Evolutionary conservation across 92 coral and sea anemone genomes (phyloP), one percentile per base, ranked within the genome.

Genomic region (Paramuricea clavata): DNA sequence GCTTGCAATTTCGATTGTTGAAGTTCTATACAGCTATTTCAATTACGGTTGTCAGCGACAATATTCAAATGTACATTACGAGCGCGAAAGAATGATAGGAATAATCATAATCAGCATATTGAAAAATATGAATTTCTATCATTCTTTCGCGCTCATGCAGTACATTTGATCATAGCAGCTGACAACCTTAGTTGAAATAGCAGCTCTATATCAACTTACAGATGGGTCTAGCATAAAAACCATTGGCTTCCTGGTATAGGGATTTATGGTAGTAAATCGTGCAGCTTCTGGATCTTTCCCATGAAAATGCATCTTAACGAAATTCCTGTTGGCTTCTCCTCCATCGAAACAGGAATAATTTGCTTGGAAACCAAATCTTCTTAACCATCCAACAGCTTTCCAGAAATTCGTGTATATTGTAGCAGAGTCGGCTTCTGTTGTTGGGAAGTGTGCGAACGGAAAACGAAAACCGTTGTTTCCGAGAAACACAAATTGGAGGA

Each of bases 381-480:
- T 32, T 3, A 90, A 57, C 75, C 76, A 74, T 7, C 49, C 69
- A 42, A 87, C 93, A 12, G 93, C 91, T 33, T 87, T 52, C 93
- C 91, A 90, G 64, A 82, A 90, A 16, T 43, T 19, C 21, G 71
- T 42, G 44, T 87, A 90, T 22, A 86, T 34, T 3, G 91, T 19
- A 0, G 88, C 76, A 15, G 81, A 73, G 17, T 87, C 88, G 5
- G 76, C 91, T 32, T 90, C 86, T 70, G 52, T 90, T 5, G 92
- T 87, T 25, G 94, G 92, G 2, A 42, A 91, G 36, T 91, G 94
- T 12, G 89, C 82, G 75, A 91, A 91, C 9, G 94, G 94, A 68
- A 87, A 87, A 13, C 91, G 49, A 78, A 92, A 92, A 0, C 92
- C 94, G 36, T 59, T 64, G 47, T 89, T 71, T 12, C 90, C 82